Evolutionary conservation across 1,140 invertebrate species (phyloP).

Genomic region (Trachymyrmex cornetzi): DNA sequence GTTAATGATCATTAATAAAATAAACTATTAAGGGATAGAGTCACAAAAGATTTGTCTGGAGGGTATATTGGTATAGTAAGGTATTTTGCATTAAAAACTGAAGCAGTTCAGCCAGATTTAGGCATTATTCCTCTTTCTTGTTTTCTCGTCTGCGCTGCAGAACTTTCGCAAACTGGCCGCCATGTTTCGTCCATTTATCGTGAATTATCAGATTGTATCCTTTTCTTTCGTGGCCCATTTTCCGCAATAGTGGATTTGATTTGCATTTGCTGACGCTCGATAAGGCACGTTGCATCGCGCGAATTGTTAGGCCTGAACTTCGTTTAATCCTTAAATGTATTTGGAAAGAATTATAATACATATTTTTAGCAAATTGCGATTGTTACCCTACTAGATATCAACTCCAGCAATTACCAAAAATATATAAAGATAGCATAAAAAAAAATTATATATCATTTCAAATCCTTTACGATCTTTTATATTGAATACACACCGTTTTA

Average conservation of each 20-base stretch:
- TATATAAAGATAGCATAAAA: background rate
- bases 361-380: background rate
- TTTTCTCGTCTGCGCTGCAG: background rate
- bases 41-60: conserved; percentile 54
- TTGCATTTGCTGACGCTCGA: conserved; percentile 68
- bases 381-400: background rate
- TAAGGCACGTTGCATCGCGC: conserved; percentile 67
- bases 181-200: conserved; percentile 75
- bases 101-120: background rate
- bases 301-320: background rate
- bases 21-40: background rate
- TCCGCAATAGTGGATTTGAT: conserved; percentile 68
- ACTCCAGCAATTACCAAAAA: background rate
- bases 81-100: conserved; percentile 43
- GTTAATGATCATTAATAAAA: background rate
- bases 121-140: conserved; percentile 22
- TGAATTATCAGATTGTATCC: conserved; percentile 61
- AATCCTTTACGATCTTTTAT: background rate
- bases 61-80: background rate
- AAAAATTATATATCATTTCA: background rate
- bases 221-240: conserved; percentile 12
- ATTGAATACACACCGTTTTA: background rate
- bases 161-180: conserved; percentile 15
- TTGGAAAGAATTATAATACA: background rate
- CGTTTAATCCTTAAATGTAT: conserved; percentile 17